Conservation (phyloP, 2,797 vertebrate genomes). For the Arrhamphus sclerolepis region DNA sequence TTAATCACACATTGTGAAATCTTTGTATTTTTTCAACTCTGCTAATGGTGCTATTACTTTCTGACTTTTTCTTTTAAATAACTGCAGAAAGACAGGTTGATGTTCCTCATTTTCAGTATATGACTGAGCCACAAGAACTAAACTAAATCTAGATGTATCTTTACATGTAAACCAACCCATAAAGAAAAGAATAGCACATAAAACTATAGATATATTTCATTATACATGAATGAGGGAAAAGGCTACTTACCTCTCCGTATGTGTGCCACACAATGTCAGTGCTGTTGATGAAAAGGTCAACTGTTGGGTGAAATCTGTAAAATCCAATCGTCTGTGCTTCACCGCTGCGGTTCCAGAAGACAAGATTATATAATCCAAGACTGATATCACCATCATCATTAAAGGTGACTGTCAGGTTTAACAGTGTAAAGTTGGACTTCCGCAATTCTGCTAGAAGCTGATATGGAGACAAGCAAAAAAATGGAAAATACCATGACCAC, state of each 20-base stretch:
- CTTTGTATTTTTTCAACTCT: too few species aligned
- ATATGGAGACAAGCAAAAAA: background rate
- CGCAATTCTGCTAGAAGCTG: slow-evolving; percentile 85
- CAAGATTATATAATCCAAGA: slow-evolving; percentile 72
- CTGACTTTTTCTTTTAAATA: too few species aligned
- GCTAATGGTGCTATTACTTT: too few species aligned
- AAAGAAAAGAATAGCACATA: too few species aligned
- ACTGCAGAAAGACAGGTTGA: too few species aligned
- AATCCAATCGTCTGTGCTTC: slow-evolving; percentile 71
- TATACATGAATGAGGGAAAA: background rate
- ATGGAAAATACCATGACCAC: slow-evolving; percentile 5
- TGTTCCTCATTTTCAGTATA: too few species aligned
- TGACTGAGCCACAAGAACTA: too few species aligned
- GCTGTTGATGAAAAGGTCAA: slow-evolving; percentile 55
- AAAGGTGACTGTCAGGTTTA: slow-evolving; percentile 76
- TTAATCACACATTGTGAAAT: too few species aligned
- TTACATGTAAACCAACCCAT: too few species aligned
- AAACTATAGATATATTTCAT: background rate
- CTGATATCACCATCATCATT: slow-evolving; percentile 75
- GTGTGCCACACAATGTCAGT: slow-evolving; percentile 76
- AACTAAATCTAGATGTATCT: too few species aligned
- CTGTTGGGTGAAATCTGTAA: slow-evolving; percentile 58
- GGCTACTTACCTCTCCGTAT: slow-evolving; percentile 55
- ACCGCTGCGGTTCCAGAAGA: slow-evolving; percentile 77
- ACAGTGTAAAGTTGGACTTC: slow-evolving; percentile 83